Conservation (phyloP, 2,797 vertebrate species). For the Sarcophilus harrisii region DNA sequence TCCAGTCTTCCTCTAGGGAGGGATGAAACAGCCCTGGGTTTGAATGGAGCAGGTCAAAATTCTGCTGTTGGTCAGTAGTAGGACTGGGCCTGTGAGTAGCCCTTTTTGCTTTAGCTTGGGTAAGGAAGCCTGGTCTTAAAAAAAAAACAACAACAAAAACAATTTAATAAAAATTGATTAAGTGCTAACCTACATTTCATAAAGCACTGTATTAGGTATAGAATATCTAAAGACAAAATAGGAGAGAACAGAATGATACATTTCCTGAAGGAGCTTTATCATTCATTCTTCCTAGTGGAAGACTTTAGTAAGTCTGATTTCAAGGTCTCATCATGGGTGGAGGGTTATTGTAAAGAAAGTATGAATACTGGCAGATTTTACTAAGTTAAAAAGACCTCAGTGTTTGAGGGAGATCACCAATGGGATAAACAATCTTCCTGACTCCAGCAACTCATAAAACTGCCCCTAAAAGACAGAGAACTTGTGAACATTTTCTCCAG, state of each 20-base stretch:
- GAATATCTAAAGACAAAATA: not conserved
- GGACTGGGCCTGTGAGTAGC: not conserved
- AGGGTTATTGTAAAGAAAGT: not conserved
- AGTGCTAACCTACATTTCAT: not conserved
- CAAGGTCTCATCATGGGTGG: no score
- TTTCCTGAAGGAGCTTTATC: not conserved
- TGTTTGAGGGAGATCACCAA: not conserved
- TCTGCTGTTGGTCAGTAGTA: not conserved
- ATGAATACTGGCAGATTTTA: not conserved
- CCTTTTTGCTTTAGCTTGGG: not conserved
- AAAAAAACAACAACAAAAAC: not conserved
- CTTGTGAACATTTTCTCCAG: not conserved
- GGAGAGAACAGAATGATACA: not conserved
- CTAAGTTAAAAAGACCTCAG: not conserved
- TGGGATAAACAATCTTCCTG: not conserved
- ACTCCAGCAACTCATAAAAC: not conserved
- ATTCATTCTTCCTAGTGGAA: not conserved
- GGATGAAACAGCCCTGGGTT: not conserved
- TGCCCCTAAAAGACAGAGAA: not conserved
- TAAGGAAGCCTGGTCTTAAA: not conserved
- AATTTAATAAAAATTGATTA: not conserved
- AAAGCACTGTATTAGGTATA: not conserved
- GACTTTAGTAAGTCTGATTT: no score
- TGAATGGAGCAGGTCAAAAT: not conserved
- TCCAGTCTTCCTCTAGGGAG: not conserved